Evolutionary conservation across 2,888 invertebrate genomes (phyloP).

Genomic region (Euproctis similis): DNA sequence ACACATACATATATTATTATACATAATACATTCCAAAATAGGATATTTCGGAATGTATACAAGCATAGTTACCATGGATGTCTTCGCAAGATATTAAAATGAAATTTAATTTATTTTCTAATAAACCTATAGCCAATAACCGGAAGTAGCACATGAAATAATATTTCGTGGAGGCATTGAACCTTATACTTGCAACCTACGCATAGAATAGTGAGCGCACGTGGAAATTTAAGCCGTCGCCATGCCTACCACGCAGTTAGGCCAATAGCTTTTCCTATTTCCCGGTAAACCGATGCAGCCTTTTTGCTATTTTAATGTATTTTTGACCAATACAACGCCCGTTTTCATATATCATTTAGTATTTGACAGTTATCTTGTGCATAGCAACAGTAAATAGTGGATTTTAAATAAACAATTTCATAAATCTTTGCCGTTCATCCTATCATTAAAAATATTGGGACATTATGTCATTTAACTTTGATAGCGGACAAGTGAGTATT

Average conservation of each 20-base stretch:
- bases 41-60: no score
- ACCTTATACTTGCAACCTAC: conserved; percentile 18
- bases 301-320: conserved; percentile 28
- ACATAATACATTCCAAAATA: no score
- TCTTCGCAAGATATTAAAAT: no score
- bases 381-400: conserved; percentile 11
- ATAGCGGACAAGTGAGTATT: conserved; percentile 61
- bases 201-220: conserved; percentile 11
- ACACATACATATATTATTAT: no score
- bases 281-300: conserved; percentile 28
- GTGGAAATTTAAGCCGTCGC: conserved; percentile 28
- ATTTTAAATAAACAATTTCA: conserved; percentile 2
- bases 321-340: conserved; percentile 33
- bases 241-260: conserved; percentile 52
- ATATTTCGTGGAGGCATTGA: conserved; percentile 18
- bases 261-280: conserved; percentile 59
- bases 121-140: no score
- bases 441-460: conserved; percentile 3
- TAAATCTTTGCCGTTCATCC: neutral
- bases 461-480: conserved; percentile 61
- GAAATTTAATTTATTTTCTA: no score
- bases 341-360: no score
- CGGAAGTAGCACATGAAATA: no score
- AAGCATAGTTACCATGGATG: no score
- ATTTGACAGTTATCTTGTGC: no score